These are phyloP conservation scores for Triplophysa siluroides DNA, from an alignment of 2,113 vertebrate genomes.

Conservation along the genomic window DNA sequence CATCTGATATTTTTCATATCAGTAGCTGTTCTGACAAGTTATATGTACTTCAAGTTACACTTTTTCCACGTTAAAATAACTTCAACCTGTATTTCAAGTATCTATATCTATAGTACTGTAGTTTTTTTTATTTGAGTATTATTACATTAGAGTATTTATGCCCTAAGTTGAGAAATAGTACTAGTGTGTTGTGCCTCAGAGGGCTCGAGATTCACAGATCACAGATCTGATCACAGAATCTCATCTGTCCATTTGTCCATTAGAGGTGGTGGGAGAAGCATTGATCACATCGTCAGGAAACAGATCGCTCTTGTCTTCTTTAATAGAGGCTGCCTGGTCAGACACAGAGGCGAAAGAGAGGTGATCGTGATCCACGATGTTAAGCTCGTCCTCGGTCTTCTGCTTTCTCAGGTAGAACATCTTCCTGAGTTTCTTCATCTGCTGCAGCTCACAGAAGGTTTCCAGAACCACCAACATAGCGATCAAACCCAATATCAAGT, in stretches of 20 bases:
- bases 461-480: constrained; percentile 92
- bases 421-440: constrained; percentile 85
- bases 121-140: background rate
- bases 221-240: background rate
- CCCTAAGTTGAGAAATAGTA: background rate
- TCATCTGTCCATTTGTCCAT: constrained; percentile 69
- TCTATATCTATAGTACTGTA: background rate
- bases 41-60: background rate
- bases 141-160: background rate
- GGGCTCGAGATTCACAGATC: background rate
- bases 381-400: constrained; percentile 54
- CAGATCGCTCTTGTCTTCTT: constrained; percentile 76
- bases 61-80: constrained; percentile 12
- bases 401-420: constrained; percentile 85
- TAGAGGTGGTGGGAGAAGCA: constrained; percentile 52
- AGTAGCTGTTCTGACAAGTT: constrained; percentile 1
- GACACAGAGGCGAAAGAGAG: constrained; percentile 87
- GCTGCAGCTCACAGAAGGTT: constrained; percentile 92
- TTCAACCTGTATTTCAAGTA: constrained; percentile 26
- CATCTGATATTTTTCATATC: background rate
- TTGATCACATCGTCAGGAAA: constrained; percentile 66
- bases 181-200: background rate
- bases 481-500: constrained; percentile 87
- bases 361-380: constrained; percentile 74
- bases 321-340: constrained; percentile 79